Conservation (phyloP, 2,113 vertebrate genomes). For the Sebastes fasciatus region DNA sequence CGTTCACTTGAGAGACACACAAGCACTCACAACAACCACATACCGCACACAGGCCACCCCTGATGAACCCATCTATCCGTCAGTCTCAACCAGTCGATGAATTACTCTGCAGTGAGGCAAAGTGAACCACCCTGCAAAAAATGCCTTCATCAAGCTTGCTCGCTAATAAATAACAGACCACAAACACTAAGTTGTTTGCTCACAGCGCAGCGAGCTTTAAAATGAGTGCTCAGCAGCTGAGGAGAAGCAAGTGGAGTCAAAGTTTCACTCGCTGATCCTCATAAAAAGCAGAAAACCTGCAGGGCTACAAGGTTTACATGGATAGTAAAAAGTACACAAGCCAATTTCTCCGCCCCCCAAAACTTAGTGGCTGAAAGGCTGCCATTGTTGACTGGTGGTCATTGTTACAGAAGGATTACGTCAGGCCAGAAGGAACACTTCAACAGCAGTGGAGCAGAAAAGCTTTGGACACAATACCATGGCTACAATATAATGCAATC, state of each 20-base stretch:
- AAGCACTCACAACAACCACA: conserved; percentile 11
- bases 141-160: conserved; percentile 28
- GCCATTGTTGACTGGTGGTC: conserved; percentile 34
- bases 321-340: conserved; percentile 6
- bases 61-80: conserved; percentile 38
- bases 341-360: background rate
- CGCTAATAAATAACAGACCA: conserved; percentile 51
- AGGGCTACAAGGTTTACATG: conserved; percentile 5
- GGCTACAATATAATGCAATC: background rate
- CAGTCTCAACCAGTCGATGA: conserved; percentile 34
- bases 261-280: background rate
- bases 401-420: conserved; percentile 33
- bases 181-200: conserved; percentile 26
- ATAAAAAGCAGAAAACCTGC: conserved; percentile 1
- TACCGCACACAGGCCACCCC: conserved; percentile 15
- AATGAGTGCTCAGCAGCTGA: conserved; percentile 17
- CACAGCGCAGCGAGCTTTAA: conserved; percentile 11
- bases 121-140: conserved; percentile 41
- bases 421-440: conserved; percentile 37
- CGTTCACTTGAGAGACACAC: conserved; percentile 26
- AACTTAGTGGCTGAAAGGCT: background rate
- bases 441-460: conserved; percentile 12
- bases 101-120: conserved; percentile 38
- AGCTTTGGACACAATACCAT: conserved; percentile 8
- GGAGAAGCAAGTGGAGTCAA: background rate